Base-by-base conservation (phyloP, 2,888 invertebrate species). In the Netelia fuscicornis region DNA sequence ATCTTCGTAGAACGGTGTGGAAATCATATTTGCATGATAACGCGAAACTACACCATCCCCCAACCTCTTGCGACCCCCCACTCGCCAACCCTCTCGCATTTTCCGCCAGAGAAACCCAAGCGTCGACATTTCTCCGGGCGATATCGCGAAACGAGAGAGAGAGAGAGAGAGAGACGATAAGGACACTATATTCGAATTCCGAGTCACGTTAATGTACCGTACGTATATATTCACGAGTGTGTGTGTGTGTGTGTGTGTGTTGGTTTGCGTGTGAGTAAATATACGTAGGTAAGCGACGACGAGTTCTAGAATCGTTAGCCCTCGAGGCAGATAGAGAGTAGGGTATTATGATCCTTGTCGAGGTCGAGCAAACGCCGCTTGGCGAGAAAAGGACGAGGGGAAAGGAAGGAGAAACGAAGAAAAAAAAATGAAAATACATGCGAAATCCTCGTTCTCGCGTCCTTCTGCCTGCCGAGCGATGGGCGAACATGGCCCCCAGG, bases 11-110 rank as follows among this genome's bases (percentile, higher is more conserved):
- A 75, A 65, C 64, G 52, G 65, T 42, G 81, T 44, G 71, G 78
- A 75, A 82, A 82, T 82, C 82, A 79, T 75, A 85, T 85, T 85
- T 79, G 81, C 75, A 75, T 85, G 84, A 85, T 85, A 85, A 85
- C 70, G 60, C 65, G 37, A 68, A 58, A 74, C n/a, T 54, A 72
- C 68, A 67, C 52, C 75, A 64, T 58, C 71, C 54, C 58, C 48
- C 17, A 54, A 54, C 74, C 52, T 70, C 70, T 71, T 42, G 58
- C 52, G 48, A 30, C 30, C 20, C n/a, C 30, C 30, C 30, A 30
- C 30, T 30, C 30, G 5, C 0, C 11, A 48, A 0, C 48, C 48
- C 48, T 48, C 44, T 20, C 68, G 64, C 70, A 52, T 71, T 76
- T 74, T 65, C 64, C 48, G 56, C 20, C 20, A 56, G 70, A 52